A percentile compares a stretch with the other conserved stretches of the same genome.
Evolutionary conservation across 1,140 invertebrate genomes (phyloP).

Genomic region (Trypoxylus dichotomus): DNA sequence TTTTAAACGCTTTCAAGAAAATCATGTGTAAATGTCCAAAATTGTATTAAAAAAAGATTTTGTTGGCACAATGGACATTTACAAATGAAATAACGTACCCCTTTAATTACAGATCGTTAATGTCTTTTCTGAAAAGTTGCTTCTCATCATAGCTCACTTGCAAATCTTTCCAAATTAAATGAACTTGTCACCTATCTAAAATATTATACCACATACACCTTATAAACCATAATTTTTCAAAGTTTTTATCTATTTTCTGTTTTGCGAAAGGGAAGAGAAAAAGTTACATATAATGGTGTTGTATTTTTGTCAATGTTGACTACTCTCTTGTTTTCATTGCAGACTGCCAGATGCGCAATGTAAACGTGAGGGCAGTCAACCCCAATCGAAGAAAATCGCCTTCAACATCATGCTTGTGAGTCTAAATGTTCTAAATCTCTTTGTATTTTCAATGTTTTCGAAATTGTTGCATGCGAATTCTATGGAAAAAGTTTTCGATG

Average conservation of each 20-base stretch:
- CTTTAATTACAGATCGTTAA: too few species aligned
- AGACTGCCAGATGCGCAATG: conserved; percentile 75
- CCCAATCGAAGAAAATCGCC: conserved; percentile 70
- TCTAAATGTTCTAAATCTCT: conserved; percentile 54
- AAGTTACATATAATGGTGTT: conserved; percentile 28
- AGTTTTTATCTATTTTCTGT: background rate
- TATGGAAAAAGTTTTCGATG: background rate
- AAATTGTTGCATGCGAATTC: conserved; percentile 35
- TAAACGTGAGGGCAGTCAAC: conserved; percentile 74
- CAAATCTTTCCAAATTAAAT: too few species aligned
- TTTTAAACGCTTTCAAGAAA: too few species aligned
- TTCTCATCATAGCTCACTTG: background rate
- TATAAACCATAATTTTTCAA: too few species aligned
- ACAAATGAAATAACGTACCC: too few species aligned
- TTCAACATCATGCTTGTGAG: conserved; percentile 71
- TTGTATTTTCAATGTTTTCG: conserved; percentile 60
- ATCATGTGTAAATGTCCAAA: too few species aligned
- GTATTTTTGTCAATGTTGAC: conserved; percentile 49
- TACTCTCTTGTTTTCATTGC: conserved; percentile 64
- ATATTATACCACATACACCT: too few species aligned
- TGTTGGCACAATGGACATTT: too few species aligned
- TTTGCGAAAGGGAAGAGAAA: background rate
- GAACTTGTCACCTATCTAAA: too few species aligned
- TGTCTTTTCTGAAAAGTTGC: background rate
- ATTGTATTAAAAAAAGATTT: too few species aligned